Percentiles rank a stretch among this genome's conserved stretches.
These are phyloP conservation scores for Clistopyga incitator DNA, from an alignment of 2,888 invertebrate species.

Conservation along the genomic window DNA sequence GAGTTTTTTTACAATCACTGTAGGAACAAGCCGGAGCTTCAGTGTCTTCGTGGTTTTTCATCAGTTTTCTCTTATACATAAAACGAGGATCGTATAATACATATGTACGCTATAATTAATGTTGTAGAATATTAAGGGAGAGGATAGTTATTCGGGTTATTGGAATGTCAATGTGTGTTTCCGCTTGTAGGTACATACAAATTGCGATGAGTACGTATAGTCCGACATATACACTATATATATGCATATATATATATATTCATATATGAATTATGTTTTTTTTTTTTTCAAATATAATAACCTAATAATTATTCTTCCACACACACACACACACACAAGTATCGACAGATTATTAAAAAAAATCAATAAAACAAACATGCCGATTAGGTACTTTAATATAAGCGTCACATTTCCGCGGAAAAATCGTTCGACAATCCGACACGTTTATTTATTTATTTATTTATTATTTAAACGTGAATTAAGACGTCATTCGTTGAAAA, in stretches of 20 bases:
- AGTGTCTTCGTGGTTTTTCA: constrained; percentile 20
- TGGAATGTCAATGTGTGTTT: constrained; percentile 52
- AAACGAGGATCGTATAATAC: constrained; percentile 58
- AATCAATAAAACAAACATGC: constrained; percentile 10
- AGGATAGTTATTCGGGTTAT: constrained; percentile 44
- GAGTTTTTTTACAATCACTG: constrained; percentile 59
- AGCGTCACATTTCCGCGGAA: constrained; percentile 4
- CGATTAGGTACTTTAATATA: constrained; percentile 29
- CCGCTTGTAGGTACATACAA: constrained; percentile 58
- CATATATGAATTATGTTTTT: too few species aligned
- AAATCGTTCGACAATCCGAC: constrained; percentile 7
- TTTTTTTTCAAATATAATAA: constrained; percentile 38
- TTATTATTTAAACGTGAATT: constrained; percentile 2
- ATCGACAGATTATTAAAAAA: background rate
- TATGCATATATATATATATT: background rate
- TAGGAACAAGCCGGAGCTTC: constrained; percentile 60
- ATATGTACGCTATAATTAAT: constrained; percentile 52
- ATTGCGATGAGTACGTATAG: constrained; percentile 62
- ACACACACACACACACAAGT: constrained; percentile 27
- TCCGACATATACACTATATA: constrained; percentile 46
- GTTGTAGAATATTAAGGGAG: constrained; percentile 45
- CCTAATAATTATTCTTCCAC: constrained; percentile 48
- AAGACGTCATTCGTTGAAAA: constrained; percentile 2
- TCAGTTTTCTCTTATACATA: constrained; percentile 51
- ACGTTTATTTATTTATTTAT: background rate